These are phyloP conservation scores for Natrix natrix DNA, from an alignment of 2,797 vertebrate genomes.

Conservation along the genomic window DNA sequence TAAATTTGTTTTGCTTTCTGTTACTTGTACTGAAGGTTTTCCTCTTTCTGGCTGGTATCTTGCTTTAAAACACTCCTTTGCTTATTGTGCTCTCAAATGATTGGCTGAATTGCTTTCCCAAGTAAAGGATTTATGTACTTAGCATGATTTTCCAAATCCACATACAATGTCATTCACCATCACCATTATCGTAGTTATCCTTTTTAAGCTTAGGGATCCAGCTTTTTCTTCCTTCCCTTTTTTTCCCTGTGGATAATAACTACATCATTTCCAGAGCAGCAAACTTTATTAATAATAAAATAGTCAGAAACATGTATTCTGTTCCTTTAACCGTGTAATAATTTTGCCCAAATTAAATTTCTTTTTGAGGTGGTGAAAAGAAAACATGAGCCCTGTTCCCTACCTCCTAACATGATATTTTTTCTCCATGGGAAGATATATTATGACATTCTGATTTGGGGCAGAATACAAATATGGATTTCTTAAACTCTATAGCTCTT, in stretches of 20 bases:
- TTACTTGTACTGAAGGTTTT: conserved; percentile 66
- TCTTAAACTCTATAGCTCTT: background rate
- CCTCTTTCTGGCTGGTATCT: conserved; percentile 71
- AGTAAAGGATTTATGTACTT: conserved; percentile 49
- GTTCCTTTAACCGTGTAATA: conserved; percentile 41
- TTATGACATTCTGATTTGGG: background rate
- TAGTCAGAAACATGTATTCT: conserved; percentile 1
- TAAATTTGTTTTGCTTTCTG: conserved; percentile 63
- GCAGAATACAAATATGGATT: background rate
- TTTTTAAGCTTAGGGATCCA: conserved; percentile 45
- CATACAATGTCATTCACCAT: conserved; percentile 20
- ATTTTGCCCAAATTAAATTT: background rate
- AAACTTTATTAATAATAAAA: background rate
- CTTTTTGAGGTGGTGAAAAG: background rate
- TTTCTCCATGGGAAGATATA: background rate
- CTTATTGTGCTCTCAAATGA: conserved; percentile 70
- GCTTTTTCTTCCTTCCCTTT: conserved; percentile 19
- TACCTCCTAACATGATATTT: background rate
- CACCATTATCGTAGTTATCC: background rate
- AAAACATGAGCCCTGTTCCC: background rate
- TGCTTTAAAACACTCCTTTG: conserved; percentile 73
- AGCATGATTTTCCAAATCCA: conserved; percentile 48
- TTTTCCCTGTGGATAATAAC: conserved; percentile 20
- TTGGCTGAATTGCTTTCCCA: conserved; percentile 61
- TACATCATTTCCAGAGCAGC: background rate